These are phyloP conservation scores for Deilephila porcellus DNA, from an alignment of 2,888 invertebrate species.

Conservation along the genomic window DNA sequence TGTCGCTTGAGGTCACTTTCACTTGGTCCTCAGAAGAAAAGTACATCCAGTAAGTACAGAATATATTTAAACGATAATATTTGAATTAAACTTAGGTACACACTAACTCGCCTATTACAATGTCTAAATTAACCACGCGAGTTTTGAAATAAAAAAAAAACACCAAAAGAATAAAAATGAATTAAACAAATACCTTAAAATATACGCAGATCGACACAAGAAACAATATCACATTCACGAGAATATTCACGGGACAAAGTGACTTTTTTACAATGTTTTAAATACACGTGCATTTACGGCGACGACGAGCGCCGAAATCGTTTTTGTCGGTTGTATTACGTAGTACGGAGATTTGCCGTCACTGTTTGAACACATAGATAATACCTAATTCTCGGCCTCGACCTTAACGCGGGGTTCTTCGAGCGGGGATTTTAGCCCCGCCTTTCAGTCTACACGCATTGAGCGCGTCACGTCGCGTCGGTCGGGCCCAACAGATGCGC, in stretches of 20 bases:
- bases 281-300: slow-evolving; percentile 47
- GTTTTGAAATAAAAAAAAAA: background rate
- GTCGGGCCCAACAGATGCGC: no score
- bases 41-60: background rate
- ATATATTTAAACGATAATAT: background rate
- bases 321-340: slow-evolving; percentile 37
- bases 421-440: no score
- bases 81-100: background rate
- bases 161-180: background rate
- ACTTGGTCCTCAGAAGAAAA: background rate
- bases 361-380: slow-evolving; percentile 26
- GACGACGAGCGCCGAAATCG: slow-evolving; percentile 49
- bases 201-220: slow-evolving; percentile 27
- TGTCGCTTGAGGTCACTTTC: slow-evolving; percentile 7
- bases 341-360: slow-evolving; percentile 22
- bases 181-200: slow-evolving; percentile 23
- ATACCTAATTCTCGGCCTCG: slow-evolving; percentile 45
- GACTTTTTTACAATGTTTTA: slow-evolving; percentile 33
- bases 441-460: no score
- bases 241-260: slow-evolving; percentile 23
- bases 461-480: no score
- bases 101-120: background rate
- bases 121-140: background rate
- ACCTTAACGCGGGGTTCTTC: slow-evolving; percentile 36
- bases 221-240: background rate